Evolutionary conservation across 2,113 vertebrate species (phyloP), one percentile per base, ranked within the genome.

Genomic region (Patagioenas fasciata): DNA sequence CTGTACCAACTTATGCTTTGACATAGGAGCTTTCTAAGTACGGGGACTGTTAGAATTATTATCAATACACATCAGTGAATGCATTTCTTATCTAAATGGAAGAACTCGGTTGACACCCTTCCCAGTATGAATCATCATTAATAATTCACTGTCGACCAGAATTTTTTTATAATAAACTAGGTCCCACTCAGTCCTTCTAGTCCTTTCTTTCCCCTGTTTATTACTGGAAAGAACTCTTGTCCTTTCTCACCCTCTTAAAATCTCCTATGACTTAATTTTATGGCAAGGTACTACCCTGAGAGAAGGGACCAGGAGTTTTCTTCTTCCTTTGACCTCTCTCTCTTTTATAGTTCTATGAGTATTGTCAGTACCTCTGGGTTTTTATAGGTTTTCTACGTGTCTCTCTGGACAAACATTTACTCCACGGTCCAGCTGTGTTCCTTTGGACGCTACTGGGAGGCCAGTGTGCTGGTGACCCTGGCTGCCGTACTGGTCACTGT

Each of bases 331-430:
- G 80, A 71, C 57, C 71, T 85, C 36, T 36, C 61, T 80, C 34
- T 10, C 34, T 75, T 53, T 3, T n/a, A 31, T 9, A 38, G 38
- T 28, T 85, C 25, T 25, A n/a, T 42, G 71, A 38, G 17, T 36
- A 18, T 54, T 28, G 44, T 48, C 29, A 23, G 5, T 25, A 75
- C 79, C 61, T 72, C 36, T 65, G 75, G 57, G 18, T 26, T 77
- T 81, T 83, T 54, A 6, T 53, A 98, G 98, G 74, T 98, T 36
- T 95, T 98, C 70, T 98, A 98, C 14, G 5, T 98, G 70, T 96
- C 91, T 57, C 95, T 98, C 44, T 98, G 98, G 98, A 91, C 97
- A 91, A 98, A 98, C 72, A 96, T 98, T 79, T 98, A 98, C 93
- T 98, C 97, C 56, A 98, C 97, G 5, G 91, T 98, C 73, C 97